Conservation (phyloP, 2,797 vertebrate species). For the Champsocephalus esox region DNA sequence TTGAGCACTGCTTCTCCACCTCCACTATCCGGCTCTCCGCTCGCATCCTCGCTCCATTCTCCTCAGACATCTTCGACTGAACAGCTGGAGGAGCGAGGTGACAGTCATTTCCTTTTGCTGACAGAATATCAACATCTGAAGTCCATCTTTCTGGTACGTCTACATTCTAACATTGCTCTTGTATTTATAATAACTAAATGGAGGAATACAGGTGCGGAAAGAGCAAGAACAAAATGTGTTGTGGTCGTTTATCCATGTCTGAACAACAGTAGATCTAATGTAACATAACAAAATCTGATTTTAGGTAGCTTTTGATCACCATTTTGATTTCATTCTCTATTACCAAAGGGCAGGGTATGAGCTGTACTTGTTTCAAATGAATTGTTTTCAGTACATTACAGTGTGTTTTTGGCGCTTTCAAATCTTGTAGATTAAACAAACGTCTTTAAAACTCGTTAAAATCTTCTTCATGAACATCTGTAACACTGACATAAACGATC, state of each 20-base stretch:
- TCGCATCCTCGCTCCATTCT: constrained; percentile 91
- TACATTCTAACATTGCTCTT: neutral
- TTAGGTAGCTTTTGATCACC: neutral
- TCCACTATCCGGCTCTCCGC: constrained; percentile 95
- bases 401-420: neutral
- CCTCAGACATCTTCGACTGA: constrained; percentile 96
- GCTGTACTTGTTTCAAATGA: neutral
- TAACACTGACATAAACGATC: neutral
- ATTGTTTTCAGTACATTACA: neutral
- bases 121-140: neutral
- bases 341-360: neutral
- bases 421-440: constrained; percentile 4
- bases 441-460: neutral
- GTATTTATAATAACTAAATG: neutral
- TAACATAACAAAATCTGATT: neutral
- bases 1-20: constrained; percentile 97
- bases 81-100: constrained; percentile 84
- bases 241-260: neutral
- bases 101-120: neutral
- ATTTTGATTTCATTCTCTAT: neutral
- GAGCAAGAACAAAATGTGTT: neutral
- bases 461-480: neutral
- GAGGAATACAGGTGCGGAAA: neutral
- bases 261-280: neutral
- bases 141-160: neutral